These are phyloP conservation scores for Amiota minor DNA, from an alignment of 2,888 invertebrate genomes.

Conservation along the genomic window DNA sequence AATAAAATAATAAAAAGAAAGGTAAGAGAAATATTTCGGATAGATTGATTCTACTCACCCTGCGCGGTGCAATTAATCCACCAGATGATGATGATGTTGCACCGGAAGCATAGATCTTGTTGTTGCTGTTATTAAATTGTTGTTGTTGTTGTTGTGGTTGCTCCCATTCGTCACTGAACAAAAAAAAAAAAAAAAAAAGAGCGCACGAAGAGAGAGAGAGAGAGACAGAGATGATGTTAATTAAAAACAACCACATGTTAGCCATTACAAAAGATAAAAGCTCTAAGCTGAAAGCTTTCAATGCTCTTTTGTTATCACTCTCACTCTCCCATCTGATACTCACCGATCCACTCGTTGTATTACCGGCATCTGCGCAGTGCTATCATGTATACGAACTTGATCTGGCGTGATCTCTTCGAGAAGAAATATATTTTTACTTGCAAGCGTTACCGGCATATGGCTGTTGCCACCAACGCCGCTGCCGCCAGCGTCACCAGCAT, in stretches of 20 bases:
- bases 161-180: slow-evolving; percentile 54
- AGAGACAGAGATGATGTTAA: slow-evolving; percentile 49
- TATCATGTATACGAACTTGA: slow-evolving; percentile 86
- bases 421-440: slow-evolving; percentile 60
- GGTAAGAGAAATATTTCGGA: too few relatives aligned
- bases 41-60: slow-evolving; percentile 22
- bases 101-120: slow-evolving; percentile 5
- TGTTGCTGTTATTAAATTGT: slow-evolving; percentile 16
- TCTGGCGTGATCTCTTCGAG: slow-evolving; percentile 83
- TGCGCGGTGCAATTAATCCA: slow-evolving; percentile 1
- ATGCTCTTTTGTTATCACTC: slow-evolving; percentile 20
- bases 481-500: slow-evolving; percentile 19
- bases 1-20: neutral
- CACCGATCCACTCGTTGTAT: slow-evolving; percentile 80
- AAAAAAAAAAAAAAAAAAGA: slow-evolving; percentile 43
- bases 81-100: neutral
- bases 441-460: slow-evolving; percentile 69
- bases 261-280: slow-evolving; percentile 35
- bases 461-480: slow-evolving; percentile 14
- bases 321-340: slow-evolving; percentile 51
- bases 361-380: slow-evolving; percentile 81
- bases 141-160: slow-evolving; percentile 44
- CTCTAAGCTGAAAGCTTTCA: slow-evolving; percentile 47
- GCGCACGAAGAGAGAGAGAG: slow-evolving; percentile 26
- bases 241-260: slow-evolving; percentile 8